Conservation (phyloP, 1,140 invertebrate genomes). For the Meteorus sp. region DNA sequence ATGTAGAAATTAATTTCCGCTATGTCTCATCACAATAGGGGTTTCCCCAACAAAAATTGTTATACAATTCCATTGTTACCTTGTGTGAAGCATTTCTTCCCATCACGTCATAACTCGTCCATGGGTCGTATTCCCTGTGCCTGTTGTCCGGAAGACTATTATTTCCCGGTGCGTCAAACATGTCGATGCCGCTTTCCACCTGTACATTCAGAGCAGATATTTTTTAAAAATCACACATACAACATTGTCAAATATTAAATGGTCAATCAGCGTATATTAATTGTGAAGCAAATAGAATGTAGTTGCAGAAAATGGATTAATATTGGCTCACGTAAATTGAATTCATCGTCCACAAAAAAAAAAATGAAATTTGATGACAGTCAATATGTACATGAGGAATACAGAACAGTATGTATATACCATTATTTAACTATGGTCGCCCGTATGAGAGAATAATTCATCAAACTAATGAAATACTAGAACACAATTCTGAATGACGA, state of each 20-base stretch:
- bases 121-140: slow-evolving; percentile 46
- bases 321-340: too few species aligned
- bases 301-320: too few species aligned
- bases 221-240: neutral
- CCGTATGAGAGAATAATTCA: too few species aligned
- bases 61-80: slow-evolving; percentile 30
- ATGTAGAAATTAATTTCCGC: too few species aligned
- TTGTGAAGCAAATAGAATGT: neutral
- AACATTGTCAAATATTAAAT: neutral
- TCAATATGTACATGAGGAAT: too few species aligned
- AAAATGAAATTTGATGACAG: too few species aligned
- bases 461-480: too few species aligned
- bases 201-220: slow-evolving; percentile 23
- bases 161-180: slow-evolving; percentile 48
- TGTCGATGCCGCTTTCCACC: slow-evolving; percentile 47
- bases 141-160: slow-evolving; percentile 42
- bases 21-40: too few species aligned
- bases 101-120: slow-evolving; percentile 50
- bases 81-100: slow-evolving; percentile 43
- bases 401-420: too few species aligned
- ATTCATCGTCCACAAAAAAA: too few species aligned
- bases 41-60: neutral
- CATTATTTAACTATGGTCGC: too few species aligned
- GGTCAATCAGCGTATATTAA: neutral
- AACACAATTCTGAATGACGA: too few species aligned